Evolutionary conservation across 1,140 invertebrate genomes (phyloP), one percentile per base, ranked within the genome.

Genomic region (Ceratoteleas bidentatus): DNA sequence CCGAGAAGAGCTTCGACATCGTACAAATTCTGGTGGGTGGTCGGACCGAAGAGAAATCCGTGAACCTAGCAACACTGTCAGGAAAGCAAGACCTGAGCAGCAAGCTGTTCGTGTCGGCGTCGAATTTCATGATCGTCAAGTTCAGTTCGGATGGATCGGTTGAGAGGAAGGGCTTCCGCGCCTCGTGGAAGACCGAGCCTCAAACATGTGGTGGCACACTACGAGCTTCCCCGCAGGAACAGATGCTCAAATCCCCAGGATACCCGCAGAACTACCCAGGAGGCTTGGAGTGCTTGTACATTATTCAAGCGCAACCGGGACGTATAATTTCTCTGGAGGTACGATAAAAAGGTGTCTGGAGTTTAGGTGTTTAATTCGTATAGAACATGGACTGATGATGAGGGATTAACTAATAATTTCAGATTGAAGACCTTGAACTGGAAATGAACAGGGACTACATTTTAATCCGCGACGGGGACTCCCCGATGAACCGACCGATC

Each of bases 51-150:
- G 96, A 98, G 69, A 97, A 98, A 83, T 96, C 97, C 11, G 96
- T 97, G 3, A 97, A 96, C 78, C 91, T 99, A 74, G 97, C 96
- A 0, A 98, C 97, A 0, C 90, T 99, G 6, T 99, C 98, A 8
- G 98, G 98, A 66, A 95, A 96, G 90, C 94, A 96, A 89, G 95
- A 97, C 87, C 88, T 97, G 57, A 94, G 95, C 47, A 96, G 94
- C 69, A 95, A 96, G 87, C 94, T 96, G 3, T 98, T 96, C 89
- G 96, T 97, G 4, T 98, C 98, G 0, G 98, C 97, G 13, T 98
- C 97, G 11, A 99, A 99, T 90, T 98, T 99, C 83, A 99, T 99
- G 97, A 98, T 99, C 68, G 95, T 99, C 73, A 98, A 98, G 90
- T 99, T 99, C 92, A 96, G 96, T 81, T 96, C 97, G 0, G 98